A percentile compares a stretch with the other conserved stretches of the same genome.
Evolutionary conservation across 1,140 invertebrate genomes (phyloP).

Genomic region (Papilio glaucus): DNA sequence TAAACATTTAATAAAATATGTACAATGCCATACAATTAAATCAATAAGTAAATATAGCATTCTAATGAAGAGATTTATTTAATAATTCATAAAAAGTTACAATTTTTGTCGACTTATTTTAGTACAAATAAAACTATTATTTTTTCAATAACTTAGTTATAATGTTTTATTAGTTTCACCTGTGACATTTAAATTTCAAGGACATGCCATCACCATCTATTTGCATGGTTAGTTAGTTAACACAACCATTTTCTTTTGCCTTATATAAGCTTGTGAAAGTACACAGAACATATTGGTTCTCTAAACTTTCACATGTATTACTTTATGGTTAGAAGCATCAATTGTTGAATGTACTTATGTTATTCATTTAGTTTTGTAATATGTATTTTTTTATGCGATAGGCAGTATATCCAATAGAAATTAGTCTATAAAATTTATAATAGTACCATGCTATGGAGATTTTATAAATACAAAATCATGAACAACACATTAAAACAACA

Average conservation of each 20-base stretch:
- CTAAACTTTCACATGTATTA: not conserved
- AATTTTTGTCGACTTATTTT: not conserved
- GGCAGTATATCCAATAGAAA: too few relatives aligned
- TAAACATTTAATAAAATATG: not conserved
- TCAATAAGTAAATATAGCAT: not conserved
- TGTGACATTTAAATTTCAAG: conserved; percentile 10
- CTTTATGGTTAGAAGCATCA: not conserved
- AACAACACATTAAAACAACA: too few relatives aligned
- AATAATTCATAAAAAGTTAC: not conserved
- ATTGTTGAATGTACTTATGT: too few relatives aligned
- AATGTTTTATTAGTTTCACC: not conserved
- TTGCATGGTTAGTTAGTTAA: not conserved
- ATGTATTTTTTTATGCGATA: too few relatives aligned
- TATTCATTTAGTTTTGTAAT: too few relatives aligned
- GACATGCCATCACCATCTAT: not conserved
- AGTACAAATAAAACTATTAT: not conserved
- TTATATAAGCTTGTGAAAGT: conserved; percentile 5
- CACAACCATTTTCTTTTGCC: not conserved
- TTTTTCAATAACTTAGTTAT: not conserved
- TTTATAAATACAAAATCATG: too few relatives aligned
- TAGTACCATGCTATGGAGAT: too few relatives aligned
- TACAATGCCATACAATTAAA: not conserved
- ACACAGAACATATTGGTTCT: not conserved
- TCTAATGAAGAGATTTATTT: not conserved
- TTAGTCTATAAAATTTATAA: too few relatives aligned